A percentile compares a stretch with the other conserved stretches of the same genome.
Conservation (phyloP, 2,797 vertebrate genomes). For the Ceryle rudis region DNA sequence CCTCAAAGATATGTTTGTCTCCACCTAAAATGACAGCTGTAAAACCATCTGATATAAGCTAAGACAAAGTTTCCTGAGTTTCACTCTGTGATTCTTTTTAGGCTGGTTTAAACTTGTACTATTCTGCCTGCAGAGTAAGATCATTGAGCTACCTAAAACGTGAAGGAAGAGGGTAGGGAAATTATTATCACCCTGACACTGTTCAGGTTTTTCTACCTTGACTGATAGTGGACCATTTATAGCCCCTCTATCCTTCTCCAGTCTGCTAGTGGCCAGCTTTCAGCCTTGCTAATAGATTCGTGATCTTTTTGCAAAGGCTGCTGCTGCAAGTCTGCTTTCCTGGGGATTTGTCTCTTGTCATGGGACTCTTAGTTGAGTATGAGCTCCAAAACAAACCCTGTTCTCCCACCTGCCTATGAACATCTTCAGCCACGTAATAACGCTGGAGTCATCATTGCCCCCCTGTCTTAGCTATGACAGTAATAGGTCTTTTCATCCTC, state of each 20-base stretch:
- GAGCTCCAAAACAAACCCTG: not conserved
- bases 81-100: not conserved
- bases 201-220: not conserved
- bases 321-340: not conserved
- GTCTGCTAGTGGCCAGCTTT: not conserved
- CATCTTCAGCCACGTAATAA: not conserved
- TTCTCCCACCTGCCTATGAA: not conserved
- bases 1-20: not conserved
- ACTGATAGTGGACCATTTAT: not conserved
- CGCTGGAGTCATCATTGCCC: not conserved
- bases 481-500: not conserved
- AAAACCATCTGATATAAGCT: not conserved
- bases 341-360: not conserved
- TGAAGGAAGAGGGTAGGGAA: not conserved
- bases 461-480: too few species aligned
- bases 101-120: not conserved
- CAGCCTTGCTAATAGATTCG: not conserved
- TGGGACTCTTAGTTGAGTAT: not conserved
- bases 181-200: too few species aligned
- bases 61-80: not conserved
- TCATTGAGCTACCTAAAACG: not conserved
- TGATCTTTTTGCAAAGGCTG: not conserved
- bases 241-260: not conserved
- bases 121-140: not conserved
- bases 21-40: not conserved